Evolutionary conservation across 2,888 invertebrate genomes (phyloP), one percentile per base, ranked within the genome.

Genomic region (Heliconius sara): DNA sequence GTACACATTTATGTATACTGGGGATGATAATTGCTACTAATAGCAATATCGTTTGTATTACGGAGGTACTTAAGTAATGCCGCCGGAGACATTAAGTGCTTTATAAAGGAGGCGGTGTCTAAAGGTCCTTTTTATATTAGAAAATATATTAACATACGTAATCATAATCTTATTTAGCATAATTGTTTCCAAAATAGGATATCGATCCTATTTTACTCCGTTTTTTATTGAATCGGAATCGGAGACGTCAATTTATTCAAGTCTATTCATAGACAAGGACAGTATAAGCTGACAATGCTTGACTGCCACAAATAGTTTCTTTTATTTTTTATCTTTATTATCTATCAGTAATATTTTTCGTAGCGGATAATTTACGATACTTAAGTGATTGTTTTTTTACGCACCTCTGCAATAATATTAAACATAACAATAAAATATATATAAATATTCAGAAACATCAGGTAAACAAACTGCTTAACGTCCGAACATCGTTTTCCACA

Each of bases 401-500:
- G 34, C 60, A 60, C 9, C 57, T 60, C 2, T 60, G 12, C 9
- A 60, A 60, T n/a, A 25, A 63, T 25, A 63, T 25, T 25, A 1
- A 63, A 12, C 1, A n/a, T 3, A 60, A 9, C 9, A n/a, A 60
- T n/a, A 22, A n/a, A 60, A 60, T 6, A 52, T 52, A 19, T 52
- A 19, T 7, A n/a, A n/a, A 4, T 5, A 0, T 13, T 12, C 60
- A 73, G 39, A 16, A 25, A 75, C 9, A 12, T 7, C 43, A 27
- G 10, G 43, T 66, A 43, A 22, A 66, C 39, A 63, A 39, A 47
- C 12, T 75, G n/a, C 43, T 65, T 30, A 66, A 39, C 27, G 43
- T 60, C 76, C 76, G 73, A 77, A 67, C 77, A 81, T 77, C 70
- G 67, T 60, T 76, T 77, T 39, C 39, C 43, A 60, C 80, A 79